phyloP scores from a whole-genome alignment of 2,888 invertebrate species.

The Spicauda simplicius region DNA sequence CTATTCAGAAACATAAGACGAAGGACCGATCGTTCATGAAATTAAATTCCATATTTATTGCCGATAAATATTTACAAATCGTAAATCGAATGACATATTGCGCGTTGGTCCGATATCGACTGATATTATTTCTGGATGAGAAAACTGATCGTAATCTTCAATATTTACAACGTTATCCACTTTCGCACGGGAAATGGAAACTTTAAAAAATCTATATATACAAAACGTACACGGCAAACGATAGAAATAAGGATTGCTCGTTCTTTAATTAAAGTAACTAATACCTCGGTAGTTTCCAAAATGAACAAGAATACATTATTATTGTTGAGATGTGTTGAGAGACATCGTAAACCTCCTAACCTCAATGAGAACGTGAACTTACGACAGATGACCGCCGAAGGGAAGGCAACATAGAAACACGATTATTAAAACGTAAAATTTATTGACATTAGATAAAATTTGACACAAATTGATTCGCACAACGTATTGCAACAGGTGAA shows the following conservation, averaged over 20 bases:
- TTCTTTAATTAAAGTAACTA: background rate
- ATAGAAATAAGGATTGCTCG: too few relatives aligned
- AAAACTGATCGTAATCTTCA: background rate
- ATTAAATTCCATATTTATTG: conserved; percentile 54
- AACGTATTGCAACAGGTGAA: conserved; percentile 4
- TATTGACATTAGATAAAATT: background rate
- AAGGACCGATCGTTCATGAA: conserved; percentile 43
- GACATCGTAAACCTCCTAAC: conserved; percentile 75
- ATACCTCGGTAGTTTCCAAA: background rate
- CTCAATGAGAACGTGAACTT: conserved; percentile 58
- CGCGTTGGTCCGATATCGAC: conserved; percentile 10
- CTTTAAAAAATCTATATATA: too few relatives aligned
- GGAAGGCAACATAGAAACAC: conserved; percentile 50
- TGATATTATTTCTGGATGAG: conserved; percentile 5
- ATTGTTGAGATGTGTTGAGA: conserved; percentile 62
- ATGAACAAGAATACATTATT: conserved; percentile 39
- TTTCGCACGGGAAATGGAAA: too few relatives aligned
- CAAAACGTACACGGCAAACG: too few relatives aligned
- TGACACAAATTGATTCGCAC: conserved; percentile 1
- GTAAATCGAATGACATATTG: conserved; percentile 54
- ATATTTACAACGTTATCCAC: too few relatives aligned
- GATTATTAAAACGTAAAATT: background rate
- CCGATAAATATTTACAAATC: conserved; percentile 62
- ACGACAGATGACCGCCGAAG: conserved; percentile 49
- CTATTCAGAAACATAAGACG: conserved; percentile 41